Evolutionary conservation across 2,888 invertebrate species (phyloP).

Genomic region (Tholera decimalis): DNA sequence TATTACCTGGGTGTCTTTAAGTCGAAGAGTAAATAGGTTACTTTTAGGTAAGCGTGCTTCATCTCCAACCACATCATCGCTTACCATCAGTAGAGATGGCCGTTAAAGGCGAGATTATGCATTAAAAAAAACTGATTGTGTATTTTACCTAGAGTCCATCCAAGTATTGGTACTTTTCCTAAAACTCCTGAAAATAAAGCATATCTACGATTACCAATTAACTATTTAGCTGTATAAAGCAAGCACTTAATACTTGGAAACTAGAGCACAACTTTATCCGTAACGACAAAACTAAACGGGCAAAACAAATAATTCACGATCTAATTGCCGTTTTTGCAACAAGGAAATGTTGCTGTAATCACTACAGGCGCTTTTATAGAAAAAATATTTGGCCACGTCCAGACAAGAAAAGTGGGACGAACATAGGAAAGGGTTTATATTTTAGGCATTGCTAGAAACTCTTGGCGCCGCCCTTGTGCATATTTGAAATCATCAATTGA

Average conservation of each 20-base stretch:
- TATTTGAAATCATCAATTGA: no score
- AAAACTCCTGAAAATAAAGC: conserved; percentile 7
- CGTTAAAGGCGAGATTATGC: no score
- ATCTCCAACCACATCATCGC: no score
- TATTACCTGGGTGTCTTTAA: no score
- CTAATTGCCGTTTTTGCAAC: conserved; percentile 60
- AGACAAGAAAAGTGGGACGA: neutral
- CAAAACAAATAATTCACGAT: conserved; percentile 62
- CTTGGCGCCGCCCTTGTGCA: no score
- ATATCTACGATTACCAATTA: conserved; percentile 6
- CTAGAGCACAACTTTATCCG: conserved; percentile 58
- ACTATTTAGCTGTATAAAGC: conserved; percentile 38
- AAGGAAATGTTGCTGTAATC: conserved; percentile 54
- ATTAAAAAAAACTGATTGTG: no score
- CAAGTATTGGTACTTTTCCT: no score
- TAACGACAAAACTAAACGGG: conserved; percentile 60
- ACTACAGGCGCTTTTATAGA: conserved; percentile 26
- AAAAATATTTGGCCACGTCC: conserved; percentile 3
- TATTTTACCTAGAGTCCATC: no score
- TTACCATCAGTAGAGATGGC: no score
- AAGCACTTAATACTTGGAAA: conserved; percentile 56
- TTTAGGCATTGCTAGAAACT: no score
- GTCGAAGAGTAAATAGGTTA: no score
- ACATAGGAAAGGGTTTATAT: neutral
- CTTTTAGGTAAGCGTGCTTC: no score